phyloP scores from a whole-genome alignment of 2,113 vertebrate species.

The Phasianus colchicus region DNA sequence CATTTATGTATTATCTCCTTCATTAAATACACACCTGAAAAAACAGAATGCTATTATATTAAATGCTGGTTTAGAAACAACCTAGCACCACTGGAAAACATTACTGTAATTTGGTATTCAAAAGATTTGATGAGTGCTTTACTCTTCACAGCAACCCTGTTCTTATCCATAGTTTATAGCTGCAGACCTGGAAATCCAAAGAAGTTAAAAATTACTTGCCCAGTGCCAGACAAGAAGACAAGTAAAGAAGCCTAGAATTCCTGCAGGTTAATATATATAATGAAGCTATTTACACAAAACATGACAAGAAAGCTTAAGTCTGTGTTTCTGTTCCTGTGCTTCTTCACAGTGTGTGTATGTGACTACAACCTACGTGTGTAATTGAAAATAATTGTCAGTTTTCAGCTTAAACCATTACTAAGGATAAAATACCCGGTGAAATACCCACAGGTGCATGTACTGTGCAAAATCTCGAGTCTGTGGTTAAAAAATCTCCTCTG shows the following conservation, averaged over 20 bases:
- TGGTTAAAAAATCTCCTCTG: slow-evolving; percentile 1
- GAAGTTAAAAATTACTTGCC: not conserved
- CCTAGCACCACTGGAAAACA: not conserved
- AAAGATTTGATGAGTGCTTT: not conserved
- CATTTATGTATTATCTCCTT: not conserved
- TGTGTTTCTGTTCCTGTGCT: not conserved
- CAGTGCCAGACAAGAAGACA: not conserved
- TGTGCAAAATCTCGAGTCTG: not conserved
- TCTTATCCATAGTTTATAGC: not conserved
- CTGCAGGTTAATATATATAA: not conserved
- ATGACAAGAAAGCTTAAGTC: not conserved
- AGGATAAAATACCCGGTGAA: not conserved
- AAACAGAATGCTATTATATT: not conserved
- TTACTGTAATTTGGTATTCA: not conserved
- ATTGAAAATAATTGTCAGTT: slow-evolving; percentile 35
- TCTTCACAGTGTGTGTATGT: not conserved
- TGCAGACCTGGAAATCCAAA: not conserved
- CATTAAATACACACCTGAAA: not conserved
- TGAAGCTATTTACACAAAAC: not conserved
- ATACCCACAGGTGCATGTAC: not conserved
- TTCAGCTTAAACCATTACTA: slow-evolving; percentile 28
- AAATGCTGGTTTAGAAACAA: not conserved
- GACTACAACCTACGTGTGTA: not conserved
- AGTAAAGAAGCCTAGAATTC: not conserved
- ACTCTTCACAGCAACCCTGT: not conserved